Evolutionary conservation across 2,113 vertebrate genomes (phyloP).

Genomic region (Phyllostomus discolor): DNA sequence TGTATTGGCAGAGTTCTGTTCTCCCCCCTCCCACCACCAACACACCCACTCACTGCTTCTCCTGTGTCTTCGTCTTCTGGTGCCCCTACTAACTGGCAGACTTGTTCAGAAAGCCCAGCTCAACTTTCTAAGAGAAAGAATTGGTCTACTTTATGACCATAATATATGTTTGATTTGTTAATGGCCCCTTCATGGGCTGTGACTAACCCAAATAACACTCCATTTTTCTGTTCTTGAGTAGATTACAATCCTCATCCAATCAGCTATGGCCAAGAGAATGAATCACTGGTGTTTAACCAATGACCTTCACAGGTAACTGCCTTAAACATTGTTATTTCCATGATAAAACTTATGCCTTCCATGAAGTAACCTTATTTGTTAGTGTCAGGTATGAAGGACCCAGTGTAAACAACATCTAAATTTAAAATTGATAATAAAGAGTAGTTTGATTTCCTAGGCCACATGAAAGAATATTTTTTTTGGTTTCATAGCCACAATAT

Average conservation of each 20-base stretch:
- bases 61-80: not conserved
- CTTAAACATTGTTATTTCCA: not conserved
- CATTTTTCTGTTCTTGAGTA: not conserved
- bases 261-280: not conserved
- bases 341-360: not conserved
- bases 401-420: not conserved
- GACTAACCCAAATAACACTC: not conserved
- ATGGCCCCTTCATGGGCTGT: not conserved
- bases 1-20: not conserved
- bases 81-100: not conserved
- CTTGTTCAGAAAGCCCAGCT: not conserved
- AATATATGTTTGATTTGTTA: not conserved
- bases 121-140: not conserved
- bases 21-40: accelerated
- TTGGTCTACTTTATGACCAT: not conserved
- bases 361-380: not conserved
- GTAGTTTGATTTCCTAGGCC: not conserved
- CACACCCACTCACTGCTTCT: not conserved
- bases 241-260: not conserved
- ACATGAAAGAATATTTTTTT: not conserved
- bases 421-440: not conserved
- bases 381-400: not conserved
- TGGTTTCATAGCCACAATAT: not conserved
- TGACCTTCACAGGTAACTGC: not conserved
- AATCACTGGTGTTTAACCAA: not conserved